Percentiles rank a stretch among this genome's conserved stretches.
These are phyloP conservation scores for Polia nebulosa DNA, from an alignment of 2,888 invertebrate species.

Conservation along the genomic window DNA sequence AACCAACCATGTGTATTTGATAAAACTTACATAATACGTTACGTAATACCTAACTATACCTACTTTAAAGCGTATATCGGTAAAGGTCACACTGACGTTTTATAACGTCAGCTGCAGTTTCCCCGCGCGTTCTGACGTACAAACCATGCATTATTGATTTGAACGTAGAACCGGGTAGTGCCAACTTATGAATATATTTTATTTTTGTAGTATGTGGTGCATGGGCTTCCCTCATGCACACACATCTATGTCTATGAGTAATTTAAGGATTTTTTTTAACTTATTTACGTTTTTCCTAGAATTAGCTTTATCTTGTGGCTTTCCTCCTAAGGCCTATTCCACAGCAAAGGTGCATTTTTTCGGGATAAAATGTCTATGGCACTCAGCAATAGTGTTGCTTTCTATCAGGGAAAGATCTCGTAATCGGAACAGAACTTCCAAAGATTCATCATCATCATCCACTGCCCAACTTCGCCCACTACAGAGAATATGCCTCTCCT, in stretches of 20 bases:
- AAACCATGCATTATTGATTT: constrained; percentile 11
- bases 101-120: constrained; percentile 29
- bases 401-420: neutral
- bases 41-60: neutral
- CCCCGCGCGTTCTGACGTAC: constrained; percentile 28
- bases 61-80: neutral
- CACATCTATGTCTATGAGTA: no score
- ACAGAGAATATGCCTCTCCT: no score
- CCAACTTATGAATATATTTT: constrained; percentile 15
- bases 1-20: constrained; percentile 5
- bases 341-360: neutral
- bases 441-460: neutral
- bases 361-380: neutral
- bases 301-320: neutral
- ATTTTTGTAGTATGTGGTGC: neutral
- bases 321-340: no score
- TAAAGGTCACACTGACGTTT: constrained; percentile 30
- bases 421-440: neutral
- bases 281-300: neutral
- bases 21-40: constrained; percentile 7
- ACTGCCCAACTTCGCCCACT: no score
- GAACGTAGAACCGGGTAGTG: constrained; percentile 10
- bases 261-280: no score
- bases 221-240: neutral
- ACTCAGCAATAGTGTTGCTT: neutral